phyloP scores from a whole-genome alignment of 2,888 invertebrate genomes.

The Chironomus riparius region DNA sequence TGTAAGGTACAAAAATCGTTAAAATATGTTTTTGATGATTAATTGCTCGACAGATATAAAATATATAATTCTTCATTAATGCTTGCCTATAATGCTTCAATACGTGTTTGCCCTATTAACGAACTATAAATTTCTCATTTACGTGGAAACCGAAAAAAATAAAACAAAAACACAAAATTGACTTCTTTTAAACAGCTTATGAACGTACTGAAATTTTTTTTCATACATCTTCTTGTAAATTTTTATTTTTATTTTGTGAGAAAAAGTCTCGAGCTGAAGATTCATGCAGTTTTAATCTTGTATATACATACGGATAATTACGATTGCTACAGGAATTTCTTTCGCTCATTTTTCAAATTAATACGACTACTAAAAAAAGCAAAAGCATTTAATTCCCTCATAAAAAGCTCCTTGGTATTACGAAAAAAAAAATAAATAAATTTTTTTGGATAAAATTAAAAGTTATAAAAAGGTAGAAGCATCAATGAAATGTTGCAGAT shows the following conservation, averaged over 20 bases:
- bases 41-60: constrained; percentile 4
- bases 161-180: background rate
- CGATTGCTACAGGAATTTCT: background rate
- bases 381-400: background rate
- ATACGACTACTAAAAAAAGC: background rate
- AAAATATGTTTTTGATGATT: constrained; percentile 4
- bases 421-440: too few species aligned
- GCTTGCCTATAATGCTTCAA: background rate
- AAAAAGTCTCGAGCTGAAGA: background rate
- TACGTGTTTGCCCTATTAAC: constrained; percentile 14
- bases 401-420: background rate
- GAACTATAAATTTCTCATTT: constrained; percentile 1
- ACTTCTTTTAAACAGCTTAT: background rate
- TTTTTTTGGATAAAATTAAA: background rate
- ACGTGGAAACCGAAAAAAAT: background rate
- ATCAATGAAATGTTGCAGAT: background rate
- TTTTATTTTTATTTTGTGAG: background rate
- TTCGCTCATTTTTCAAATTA: background rate
- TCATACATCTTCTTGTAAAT: too few species aligned
- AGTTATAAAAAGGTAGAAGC: background rate
- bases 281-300: constrained; percentile 6
- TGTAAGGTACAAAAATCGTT: background rate
- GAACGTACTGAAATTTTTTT: background rate
- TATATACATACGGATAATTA: background rate
- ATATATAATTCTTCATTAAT: constrained; percentile 10